Base-by-base conservation (phyloP, 2,888 invertebrate genomes). In the Drosophila cracens region DNA sequence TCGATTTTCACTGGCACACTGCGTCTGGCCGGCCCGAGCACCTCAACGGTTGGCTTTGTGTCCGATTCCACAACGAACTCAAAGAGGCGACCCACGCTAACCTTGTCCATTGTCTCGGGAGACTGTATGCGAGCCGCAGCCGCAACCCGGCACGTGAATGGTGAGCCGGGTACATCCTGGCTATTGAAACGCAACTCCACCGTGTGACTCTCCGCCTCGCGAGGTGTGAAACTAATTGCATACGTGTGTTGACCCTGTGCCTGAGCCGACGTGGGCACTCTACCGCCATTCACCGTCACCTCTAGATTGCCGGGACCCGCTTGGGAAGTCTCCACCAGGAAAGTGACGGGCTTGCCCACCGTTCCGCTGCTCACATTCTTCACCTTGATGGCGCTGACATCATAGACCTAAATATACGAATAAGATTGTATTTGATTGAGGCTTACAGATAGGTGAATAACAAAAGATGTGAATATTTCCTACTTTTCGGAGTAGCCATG, bases 221-320 rank as follows among this genome's bases (percentile, higher is more conserved):
- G 95, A 0, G 99, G 99, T 11, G 98, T 97, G 93, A 99, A 99
- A 38, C 99, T 98, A 86, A 99, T 99, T 33, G 98, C 98, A 93
- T 99, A 99, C 0, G 97, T 97, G 91, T 98, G 98, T 34, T 98
- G 98, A 36, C 99, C 99, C 92, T 99, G 98, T 0, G 98, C 98
- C 91, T 99, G 98, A 16, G 99, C 99, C 31, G 98, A 98, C 0
- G 99, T 99, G 0, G 99, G 98, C 38, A 99, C 99, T 73, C 98
- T 95, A 0, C 99, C 99, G 10, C 99, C 98, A 91, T 99, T 99
- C 34, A 99, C 99, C 0, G 99, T 98, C 70, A 99, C 99, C 93
- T 99, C 99, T 51, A 99, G 94, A 93, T 99, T 99, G 29, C 99
- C 99, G 0, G 99, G 98, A 25, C 99, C 99, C 6, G 99, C 99